Conservation (phyloP, 2,888 invertebrate species). For the Belgica antarctica region DNA sequence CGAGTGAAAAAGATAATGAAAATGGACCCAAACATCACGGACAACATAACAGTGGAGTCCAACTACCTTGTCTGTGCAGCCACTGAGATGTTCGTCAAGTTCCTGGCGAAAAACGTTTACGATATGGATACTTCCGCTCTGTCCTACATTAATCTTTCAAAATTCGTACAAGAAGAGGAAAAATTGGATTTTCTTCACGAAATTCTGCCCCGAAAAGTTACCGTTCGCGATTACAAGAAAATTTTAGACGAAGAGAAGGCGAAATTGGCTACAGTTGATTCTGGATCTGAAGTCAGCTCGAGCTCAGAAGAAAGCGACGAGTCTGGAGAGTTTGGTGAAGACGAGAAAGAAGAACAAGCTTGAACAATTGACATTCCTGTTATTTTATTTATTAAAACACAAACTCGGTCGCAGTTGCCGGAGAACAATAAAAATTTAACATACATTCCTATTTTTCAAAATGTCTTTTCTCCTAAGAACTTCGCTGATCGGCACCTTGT, state of each 20-base stretch:
- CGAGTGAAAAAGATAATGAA: constrained; percentile 35
- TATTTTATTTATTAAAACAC: no score
- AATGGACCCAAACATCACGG: constrained; percentile 32
- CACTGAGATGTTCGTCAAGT: constrained; percentile 6
- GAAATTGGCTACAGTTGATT: not conserved
- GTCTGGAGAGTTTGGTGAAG: not conserved
- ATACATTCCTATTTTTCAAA: no score
- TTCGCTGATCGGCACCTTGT: no score
- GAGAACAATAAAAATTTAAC: no score
- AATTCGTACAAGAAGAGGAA: constrained; percentile 40
- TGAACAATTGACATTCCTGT: no score
- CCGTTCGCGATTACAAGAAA: constrained; percentile 29
- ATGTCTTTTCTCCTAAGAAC: no score
- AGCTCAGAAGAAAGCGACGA: not conserved
- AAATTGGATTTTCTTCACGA: constrained; percentile 44
- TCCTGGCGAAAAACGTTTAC: not conserved
- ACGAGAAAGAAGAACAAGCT: constrained; percentile 19
- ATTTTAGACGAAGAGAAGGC: not conserved
- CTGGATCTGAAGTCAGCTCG: not conserved
- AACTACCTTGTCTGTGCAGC: constrained; percentile 4
- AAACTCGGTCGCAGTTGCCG: no score
- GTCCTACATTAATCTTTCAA: constrained; percentile 25
- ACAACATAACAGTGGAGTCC: constrained; percentile 3
- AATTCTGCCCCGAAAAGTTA: constrained; percentile 43
- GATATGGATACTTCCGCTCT: not conserved